phyloP scores from a whole-genome alignment of 2,888 invertebrate genomes.

The Eupithecia exiguata region DNA sequence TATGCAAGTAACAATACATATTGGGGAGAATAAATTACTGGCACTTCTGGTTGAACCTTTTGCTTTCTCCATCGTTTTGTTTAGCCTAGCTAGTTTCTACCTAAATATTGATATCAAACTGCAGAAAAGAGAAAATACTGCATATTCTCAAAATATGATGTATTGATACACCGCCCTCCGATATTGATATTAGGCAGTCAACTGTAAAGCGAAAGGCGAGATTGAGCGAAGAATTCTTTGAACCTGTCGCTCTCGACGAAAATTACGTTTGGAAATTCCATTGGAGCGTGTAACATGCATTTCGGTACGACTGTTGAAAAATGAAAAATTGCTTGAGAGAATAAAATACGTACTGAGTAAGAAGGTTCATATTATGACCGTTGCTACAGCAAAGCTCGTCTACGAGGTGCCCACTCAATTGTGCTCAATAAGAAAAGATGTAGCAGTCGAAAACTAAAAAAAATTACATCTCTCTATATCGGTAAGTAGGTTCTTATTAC shows the following conservation, averaged over 20 bases:
- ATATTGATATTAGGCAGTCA: constrained; percentile 35
- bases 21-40: not conserved
- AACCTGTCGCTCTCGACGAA: constrained; percentile 20
- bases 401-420: not conserved
- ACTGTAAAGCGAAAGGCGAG: constrained; percentile 27
- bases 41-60: not conserved
- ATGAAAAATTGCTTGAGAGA: not conserved
- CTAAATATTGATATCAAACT: not conserved
- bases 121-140: constrained; percentile 27
- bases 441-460: not conserved
- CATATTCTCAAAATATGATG: constrained; percentile 12
- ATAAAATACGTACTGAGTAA: not conserved
- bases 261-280: constrained; percentile 16
- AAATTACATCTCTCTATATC: no score
- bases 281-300: constrained; percentile 20
- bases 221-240: constrained; percentile 29
- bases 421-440: not conserved
- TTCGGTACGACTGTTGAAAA: constrained; percentile 26
- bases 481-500: no score
- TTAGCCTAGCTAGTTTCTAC: not conserved
- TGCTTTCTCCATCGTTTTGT: not conserved
- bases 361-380: not conserved
- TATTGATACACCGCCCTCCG: constrained; percentile 27
- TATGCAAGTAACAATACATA: no score
- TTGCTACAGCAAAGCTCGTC: not conserved